phyloP scores from a whole-genome alignment of 2,888 invertebrate species.

The Eubasilissa splendida region DNA sequence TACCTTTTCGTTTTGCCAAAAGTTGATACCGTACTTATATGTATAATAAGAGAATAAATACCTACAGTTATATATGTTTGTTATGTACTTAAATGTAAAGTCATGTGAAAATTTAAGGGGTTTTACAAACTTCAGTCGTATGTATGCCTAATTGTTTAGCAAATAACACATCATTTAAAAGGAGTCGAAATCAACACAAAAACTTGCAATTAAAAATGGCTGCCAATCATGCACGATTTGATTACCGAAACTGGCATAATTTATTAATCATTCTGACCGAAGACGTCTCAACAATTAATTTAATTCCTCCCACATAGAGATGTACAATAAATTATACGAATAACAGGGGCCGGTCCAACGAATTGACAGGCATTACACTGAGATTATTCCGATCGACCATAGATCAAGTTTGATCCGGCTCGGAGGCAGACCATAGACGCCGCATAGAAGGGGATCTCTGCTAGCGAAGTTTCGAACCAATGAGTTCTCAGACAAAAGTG shows the following conservation, averaged over 20 bases:
- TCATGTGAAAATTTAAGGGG: too few relatives aligned
- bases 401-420: slow-evolving; percentile 6
- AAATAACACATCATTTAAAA: too few relatives aligned
- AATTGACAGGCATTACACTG: slow-evolving; percentile 19
- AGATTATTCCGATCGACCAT: slow-evolving; percentile 15
- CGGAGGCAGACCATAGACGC: neutral
- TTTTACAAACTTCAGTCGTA: too few relatives aligned
- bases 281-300: slow-evolving; percentile 41
- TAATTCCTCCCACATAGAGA: slow-evolving; percentile 36
- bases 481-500: slow-evolving; percentile 12
- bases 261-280: slow-evolving; percentile 25
- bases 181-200: neutral
- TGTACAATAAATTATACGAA: slow-evolving; percentile 40
- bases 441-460: slow-evolving; percentile 26
- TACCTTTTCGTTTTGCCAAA: too few relatives aligned
- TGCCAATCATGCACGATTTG: slow-evolving; percentile 21
- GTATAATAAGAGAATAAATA: too few relatives aligned
- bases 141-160: too few relatives aligned
- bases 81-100: too few relatives aligned
- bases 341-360: slow-evolving; percentile 31
- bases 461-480: neutral
- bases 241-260: slow-evolving; percentile 19
- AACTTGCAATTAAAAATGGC: slow-evolving; percentile 17
- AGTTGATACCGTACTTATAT: too few relatives aligned
- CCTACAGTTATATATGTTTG: too few relatives aligned